Base-by-base conservation (phyloP, 2,113 vertebrate species). In the Macrotis lagotis region DNA sequence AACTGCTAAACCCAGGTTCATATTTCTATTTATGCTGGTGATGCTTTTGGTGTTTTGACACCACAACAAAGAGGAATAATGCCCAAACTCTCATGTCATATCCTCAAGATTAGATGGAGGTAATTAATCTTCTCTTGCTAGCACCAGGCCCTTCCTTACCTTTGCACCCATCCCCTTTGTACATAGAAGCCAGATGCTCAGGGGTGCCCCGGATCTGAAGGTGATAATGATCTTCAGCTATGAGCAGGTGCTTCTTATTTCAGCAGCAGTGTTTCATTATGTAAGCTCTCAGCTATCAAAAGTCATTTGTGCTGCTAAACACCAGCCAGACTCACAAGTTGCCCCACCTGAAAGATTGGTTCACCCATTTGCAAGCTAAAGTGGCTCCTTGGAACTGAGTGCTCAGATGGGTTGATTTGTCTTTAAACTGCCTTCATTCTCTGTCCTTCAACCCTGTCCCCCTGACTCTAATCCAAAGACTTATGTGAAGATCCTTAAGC, bases 171-270 rank as follows among this genome's bases (percentile, higher is more conserved):
- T 49, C 52, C 25, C 50, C 48, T 89, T 25, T 95, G 59, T 37
- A 89, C 37, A 83, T 83, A 91, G 59, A 83, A 88, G 48, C 59
- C 49, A 74, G 28, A 22, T 51, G 24, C 55, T 51, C 59, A 53
- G 37, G 88, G 50, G n/a, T 25, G 37, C 74, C 37, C 1, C 91
- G 31, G 37, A 93, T 14, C 93, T 31, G 66, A 92, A 92, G 51
- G 59, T 89, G 94, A 89, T 93, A 59, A 48, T 91, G 88, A 37
- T 91, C 48, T 93, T 90, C 59, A 95, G 96, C 48, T 51, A 96
- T 96, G 97, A 94, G 93, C 53, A 94, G 91, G 92, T 95, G n/a
- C 66, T 83, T 83, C 66, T 93, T 66, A 91, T 95, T 96, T 96
- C 89, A 97, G 91, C 48, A 92, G 94, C 94, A 50, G 0, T 51